A percentile compares a stretch with the other conserved stretches of the same genome.
These are phyloP conservation scores for Natrix natrix DNA, from an alignment of 2,797 vertebrate species.

Conservation along the genomic window DNA sequence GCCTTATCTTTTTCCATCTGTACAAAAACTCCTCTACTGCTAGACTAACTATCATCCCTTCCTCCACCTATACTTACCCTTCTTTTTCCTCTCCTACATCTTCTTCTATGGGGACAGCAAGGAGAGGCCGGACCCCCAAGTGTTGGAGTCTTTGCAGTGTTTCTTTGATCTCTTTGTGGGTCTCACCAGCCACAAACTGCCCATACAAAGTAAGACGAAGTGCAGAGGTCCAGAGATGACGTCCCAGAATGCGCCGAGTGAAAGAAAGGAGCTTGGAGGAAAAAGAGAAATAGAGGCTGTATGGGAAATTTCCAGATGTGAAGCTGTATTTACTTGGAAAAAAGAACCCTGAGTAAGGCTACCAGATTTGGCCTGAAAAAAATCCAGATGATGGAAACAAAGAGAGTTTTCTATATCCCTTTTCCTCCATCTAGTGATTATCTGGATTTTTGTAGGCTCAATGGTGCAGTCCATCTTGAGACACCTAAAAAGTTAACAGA, in stretches of 20 bases:
- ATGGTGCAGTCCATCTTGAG: not conserved
- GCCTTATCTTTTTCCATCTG: not conserved
- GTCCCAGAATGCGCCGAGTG: not conserved
- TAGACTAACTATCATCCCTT: not conserved
- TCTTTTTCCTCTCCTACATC: constrained; percentile 59
- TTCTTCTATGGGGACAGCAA: constrained; percentile 88
- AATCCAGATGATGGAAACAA: not conserved
- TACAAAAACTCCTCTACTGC: not conserved
- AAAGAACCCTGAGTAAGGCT: not conserved
- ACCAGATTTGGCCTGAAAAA: not conserved
- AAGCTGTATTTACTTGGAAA: not conserved
- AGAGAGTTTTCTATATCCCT: not conserved
- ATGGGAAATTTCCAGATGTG: not conserved
- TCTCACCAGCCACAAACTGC: constrained; percentile 90
- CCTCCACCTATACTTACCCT: constrained; percentile 68
- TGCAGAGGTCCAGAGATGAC: not conserved
- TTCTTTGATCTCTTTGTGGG: constrained; percentile 72
- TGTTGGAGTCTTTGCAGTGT: constrained; percentile 78
- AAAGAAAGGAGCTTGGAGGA: not conserved
- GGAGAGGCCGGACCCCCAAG: constrained; percentile 81
- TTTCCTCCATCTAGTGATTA: not conserved
- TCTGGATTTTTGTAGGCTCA: not conserved
- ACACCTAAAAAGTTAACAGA: not conserved
- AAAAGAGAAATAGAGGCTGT: not conserved
- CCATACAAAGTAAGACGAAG: constrained; percentile 75